Conservation (phyloP, 2,113 vertebrate genomes). For the Sylvia atricapilla region DNA sequence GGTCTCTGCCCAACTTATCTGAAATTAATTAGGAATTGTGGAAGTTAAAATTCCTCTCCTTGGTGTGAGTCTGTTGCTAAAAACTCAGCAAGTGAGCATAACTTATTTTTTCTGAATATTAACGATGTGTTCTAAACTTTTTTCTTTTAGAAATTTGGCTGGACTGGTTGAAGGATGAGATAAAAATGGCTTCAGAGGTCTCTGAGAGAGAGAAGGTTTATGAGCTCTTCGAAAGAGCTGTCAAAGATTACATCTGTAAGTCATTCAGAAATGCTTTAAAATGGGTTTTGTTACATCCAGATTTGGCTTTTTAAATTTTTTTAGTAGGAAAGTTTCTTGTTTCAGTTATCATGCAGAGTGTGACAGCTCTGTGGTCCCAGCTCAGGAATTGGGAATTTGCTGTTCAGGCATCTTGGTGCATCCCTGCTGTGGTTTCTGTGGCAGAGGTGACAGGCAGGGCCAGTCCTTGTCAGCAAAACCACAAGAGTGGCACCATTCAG, state of each 20-base stretch:
- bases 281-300: not conserved
- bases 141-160: slow-evolving; percentile 88
- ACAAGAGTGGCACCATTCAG: not conserved
- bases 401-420: not conserved
- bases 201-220: slow-evolving; percentile 86
- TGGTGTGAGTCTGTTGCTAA: not conserved
- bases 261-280: fast-evolving
- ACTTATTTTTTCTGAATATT: not conserved
- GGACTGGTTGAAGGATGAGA: slow-evolving; percentile 96
- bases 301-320: not conserved
- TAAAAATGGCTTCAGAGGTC: slow-evolving; percentile 82
- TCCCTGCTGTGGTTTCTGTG: not conserved
- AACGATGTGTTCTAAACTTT: not conserved
- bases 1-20: fast-evolving
- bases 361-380: not conserved
- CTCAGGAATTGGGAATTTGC: not conserved
- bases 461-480: not conserved
- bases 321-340: not conserved
- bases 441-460: not conserved
- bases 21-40: not conserved
- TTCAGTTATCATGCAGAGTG: not conserved
- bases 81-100: not conserved
- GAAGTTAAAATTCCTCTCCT: not conserved
- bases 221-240: slow-evolving; percentile 89
- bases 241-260: slow-evolving; percentile 97